Base-by-base conservation (phyloP, 1,140 invertebrate species). In the Platorchestia sp. region DNA sequence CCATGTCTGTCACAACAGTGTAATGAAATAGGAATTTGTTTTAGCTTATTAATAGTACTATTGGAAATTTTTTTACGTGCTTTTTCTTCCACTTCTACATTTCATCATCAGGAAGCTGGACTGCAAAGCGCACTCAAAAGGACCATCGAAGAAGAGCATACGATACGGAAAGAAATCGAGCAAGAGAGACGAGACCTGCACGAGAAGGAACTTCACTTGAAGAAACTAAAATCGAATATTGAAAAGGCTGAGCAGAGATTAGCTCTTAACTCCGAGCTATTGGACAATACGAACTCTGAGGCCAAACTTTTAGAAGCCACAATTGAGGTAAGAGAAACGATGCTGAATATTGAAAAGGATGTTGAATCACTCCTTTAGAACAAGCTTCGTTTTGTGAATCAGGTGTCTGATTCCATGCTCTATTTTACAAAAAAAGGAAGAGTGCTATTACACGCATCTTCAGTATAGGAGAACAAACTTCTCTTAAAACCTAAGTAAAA, bases 91-190 rank as follows among this genome's bases (percentile, higher is more conserved):
- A 75, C 3, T 3, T 75, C 36, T 36, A 22, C 27, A 75, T 75
- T 45, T 45, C 45, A 40, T 93, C 3, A 22, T 14, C 91, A 93
- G 91, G 91, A 93, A 93, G 91, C 91, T 27, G 91, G 91, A n/a
- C 45, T 93, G 44, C 91, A 45, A 47, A 93, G 40, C 19, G 91
- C 91, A 14, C 91, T 93, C 0, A 47, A 41, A 44, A 45, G 45
- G 36, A 45, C 45, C 5, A 44, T 10, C 43, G 91, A 93, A 93
- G 91, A 93, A 36, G 44, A n/a, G 10, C 19, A 7, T 45, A 40
- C 43, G 19, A 1, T 93, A 44, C 6, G 44, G n/a, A 93, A 93
- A 36, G 91, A 45, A 40, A 93, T 45, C 45, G 19, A 47, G 7
- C 91, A 93, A 93, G 91, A 93, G 19, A 93, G 40, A 19, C 6